Evolutionary conservation across 2,113 vertebrate genomes (phyloP), one percentile per base, ranked within the genome.

Genomic region (Tursiops truncatus): DNA sequence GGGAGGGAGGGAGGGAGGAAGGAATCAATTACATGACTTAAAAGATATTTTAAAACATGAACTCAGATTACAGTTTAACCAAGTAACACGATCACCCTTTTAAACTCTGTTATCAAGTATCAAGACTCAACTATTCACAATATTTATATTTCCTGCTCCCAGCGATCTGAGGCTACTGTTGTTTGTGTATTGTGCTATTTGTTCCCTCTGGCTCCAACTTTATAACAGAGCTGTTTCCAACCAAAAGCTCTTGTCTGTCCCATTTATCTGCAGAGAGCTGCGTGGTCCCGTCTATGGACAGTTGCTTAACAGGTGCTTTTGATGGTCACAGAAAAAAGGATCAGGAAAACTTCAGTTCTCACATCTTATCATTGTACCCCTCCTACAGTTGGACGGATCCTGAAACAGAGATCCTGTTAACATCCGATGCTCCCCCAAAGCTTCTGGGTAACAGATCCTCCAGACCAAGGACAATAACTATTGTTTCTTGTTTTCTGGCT

Each of bases 401-500:
- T 92, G 13, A 88, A 74, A 79, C 6, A 71, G 87, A 84, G 76
- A 65, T 44, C 60, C 58, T 33, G 20, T 31, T 50, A 84, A 89
- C 41, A 82, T 38, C 81, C 2, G 12, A 36, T 6, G 13, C 8
- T 18, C 62, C 65, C 47, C 14, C 1, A 77, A 96, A 76, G 76
- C 33, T 76, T 77, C 73, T 28, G 56, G 56, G 65, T 79, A 81
- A 88, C 1, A 4, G 60, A 84, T 84, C 70, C 56, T 86, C 33
- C 18, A 38, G 71, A 58, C 67, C 38, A 50, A 95, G 73, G 93
- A 74, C 94, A 92, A 38, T 92, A 56, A 86, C 67, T 53, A 86
- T 50, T 77, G 67, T 85, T 96, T 73, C 53, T 58, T 88, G 26
- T 73, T 67, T 86, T 58, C 60, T 58, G 70, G 63, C 56, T 97